Conservation (phyloP, 2,888 invertebrate species). For the Meloe dianella region DNA sequence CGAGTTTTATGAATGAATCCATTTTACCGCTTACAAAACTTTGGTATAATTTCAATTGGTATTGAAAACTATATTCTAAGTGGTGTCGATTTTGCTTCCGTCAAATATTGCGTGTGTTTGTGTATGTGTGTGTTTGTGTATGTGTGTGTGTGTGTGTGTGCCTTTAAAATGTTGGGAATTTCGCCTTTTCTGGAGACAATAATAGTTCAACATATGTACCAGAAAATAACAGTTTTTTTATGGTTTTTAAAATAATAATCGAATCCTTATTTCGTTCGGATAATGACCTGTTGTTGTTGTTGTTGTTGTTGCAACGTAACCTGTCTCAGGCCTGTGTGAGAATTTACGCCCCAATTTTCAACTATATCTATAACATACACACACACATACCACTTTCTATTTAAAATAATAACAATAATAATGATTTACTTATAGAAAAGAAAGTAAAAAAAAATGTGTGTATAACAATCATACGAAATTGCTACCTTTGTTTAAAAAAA, state of each 20-base stretch:
- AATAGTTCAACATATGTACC: constrained; percentile 27
- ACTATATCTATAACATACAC: no score
- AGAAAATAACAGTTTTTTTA: constrained; percentile 27
- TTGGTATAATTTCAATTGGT: background rate
- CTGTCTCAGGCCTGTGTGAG: constrained; percentile 26
- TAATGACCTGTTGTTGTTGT: constrained; percentile 25
- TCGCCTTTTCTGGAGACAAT: constrained; percentile 26
- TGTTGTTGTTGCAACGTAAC: constrained; percentile 23
- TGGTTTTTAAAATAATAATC: constrained; percentile 15
- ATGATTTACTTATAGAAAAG: background rate
- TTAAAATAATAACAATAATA: background rate
- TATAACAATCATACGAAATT: background rate
- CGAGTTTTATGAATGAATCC: constrained; percentile 28
- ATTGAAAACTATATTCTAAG: no score
- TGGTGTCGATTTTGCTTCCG: background rate
- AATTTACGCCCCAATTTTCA: constrained; percentile 27
- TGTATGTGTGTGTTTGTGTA: background rate
- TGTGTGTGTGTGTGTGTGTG: background rate
- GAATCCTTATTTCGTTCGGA: constrained; percentile 20
- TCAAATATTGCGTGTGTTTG: background rate
- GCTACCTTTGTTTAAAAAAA: background rate
- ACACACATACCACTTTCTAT: background rate
- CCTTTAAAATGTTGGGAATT: constrained; percentile 19
- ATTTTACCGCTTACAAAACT: background rate
- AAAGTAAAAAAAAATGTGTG: background rate